Evolutionary conservation across 2,113 vertebrate species (phyloP).

Genomic region (Myiozetetes cayanensis): DNA sequence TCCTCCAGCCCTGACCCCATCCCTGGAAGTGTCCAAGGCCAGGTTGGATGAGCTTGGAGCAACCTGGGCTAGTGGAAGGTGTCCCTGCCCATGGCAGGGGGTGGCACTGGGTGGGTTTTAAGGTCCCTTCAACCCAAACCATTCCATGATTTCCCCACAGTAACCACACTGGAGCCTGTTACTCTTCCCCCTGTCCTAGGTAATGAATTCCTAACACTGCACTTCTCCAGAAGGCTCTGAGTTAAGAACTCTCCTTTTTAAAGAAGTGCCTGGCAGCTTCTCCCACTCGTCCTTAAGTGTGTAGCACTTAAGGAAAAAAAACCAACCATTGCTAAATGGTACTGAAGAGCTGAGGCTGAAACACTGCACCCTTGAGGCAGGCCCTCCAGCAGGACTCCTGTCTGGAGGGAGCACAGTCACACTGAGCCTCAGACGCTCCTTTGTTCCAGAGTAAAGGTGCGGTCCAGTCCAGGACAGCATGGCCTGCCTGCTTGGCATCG

Average conservation of each 20-base stretch:
- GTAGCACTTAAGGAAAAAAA: neutral
- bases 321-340: neutral
- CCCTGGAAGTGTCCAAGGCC: neutral
- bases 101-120: neutral
- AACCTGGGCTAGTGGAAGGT: neutral
- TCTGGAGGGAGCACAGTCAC: neutral
- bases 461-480: neutral
- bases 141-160: neutral
- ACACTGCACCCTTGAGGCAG: rapidly evolving
- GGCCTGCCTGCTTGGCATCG: neutral
- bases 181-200: neutral
- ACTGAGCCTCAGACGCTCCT: neutral
- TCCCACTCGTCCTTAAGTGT: neutral
- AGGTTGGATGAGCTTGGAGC: rapidly evolving
- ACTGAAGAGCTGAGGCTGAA: neutral
- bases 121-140: neutral
- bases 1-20: rapidly evolving
- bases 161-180: rapidly evolving
- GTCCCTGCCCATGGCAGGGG: neutral
- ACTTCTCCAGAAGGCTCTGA: neutral
- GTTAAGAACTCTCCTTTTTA: neutral
- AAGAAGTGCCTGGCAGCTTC: neutral
- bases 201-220: neutral
- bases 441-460: neutral
- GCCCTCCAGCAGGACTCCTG: neutral